These are phyloP conservation scores for Ondatra zibethicus DNA, from an alignment of 2,113 vertebrate genomes.

Conservation along the genomic window DNA sequence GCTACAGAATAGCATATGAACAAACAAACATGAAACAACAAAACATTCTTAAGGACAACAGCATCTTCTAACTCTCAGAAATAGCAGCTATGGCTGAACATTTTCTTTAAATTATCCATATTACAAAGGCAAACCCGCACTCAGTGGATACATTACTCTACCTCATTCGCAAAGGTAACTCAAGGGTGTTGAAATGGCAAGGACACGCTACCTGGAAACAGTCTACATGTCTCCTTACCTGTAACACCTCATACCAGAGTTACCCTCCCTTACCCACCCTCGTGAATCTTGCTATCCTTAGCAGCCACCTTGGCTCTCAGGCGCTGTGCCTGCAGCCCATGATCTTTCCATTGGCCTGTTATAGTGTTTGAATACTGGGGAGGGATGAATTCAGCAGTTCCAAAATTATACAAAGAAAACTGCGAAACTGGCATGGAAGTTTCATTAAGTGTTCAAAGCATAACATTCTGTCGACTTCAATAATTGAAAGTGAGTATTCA, in stretches of 20 bases:
- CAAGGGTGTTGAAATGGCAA: background rate
- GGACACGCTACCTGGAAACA: constrained; percentile 31
- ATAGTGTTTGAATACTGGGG: background rate
- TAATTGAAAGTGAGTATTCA: constrained; percentile 23
- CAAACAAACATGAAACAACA: background rate
- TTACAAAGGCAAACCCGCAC: background rate
- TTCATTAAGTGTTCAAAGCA: constrained; percentile 47
- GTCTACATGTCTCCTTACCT: background rate
- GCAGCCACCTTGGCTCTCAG: background rate
- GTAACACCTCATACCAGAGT: constrained; percentile 31
- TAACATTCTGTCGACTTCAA: constrained; percentile 29
- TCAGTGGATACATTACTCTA: background rate
- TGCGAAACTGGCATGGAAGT: background rate
- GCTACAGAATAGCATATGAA: background rate
- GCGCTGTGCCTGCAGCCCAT: background rate
- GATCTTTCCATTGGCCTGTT: background rate
- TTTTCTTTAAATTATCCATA: background rate
- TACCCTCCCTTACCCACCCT: background rate
- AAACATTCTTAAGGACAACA: background rate
- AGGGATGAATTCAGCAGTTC: background rate
- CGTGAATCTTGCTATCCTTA: background rate
- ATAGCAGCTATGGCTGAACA: background rate
- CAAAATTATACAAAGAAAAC: constrained; percentile 8
- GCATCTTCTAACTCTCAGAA: background rate
- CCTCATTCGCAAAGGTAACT: background rate